These are phyloP conservation scores for Cynoglossus semilaevis DNA, from an alignment of 2,113 vertebrate species.

Conservation along the genomic window DNA sequence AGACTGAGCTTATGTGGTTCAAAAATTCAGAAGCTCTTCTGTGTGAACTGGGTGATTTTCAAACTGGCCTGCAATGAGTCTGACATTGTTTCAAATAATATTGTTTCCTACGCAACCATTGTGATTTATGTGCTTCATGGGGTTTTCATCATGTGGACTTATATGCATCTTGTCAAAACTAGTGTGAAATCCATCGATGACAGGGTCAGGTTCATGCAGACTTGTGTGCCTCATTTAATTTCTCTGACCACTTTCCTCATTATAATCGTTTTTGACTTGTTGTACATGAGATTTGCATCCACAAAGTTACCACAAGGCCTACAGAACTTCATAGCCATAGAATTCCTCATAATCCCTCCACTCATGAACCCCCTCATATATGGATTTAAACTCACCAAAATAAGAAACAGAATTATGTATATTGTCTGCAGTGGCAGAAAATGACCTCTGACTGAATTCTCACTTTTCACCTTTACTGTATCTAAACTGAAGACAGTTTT, in stretches of 20 bases:
- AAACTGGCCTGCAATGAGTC: constrained; percentile 29
- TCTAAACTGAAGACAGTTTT: too few species aligned
- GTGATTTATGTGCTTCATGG: constrained; percentile 23
- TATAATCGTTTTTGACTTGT: constrained; percentile 34
- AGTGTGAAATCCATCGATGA: constrained; percentile 27
- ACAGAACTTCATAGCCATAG: constrained; percentile 46
- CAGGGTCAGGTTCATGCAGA: constrained; percentile 51
- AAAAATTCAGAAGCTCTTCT: constrained; percentile 24
- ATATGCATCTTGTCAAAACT: constrained; percentile 30
- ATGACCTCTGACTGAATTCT: neutral
- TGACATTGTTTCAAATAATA: neutral
- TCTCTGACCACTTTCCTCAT: constrained; percentile 28
- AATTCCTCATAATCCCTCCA: constrained; percentile 46
- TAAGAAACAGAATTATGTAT: constrained; percentile 29
- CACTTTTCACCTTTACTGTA: too few species aligned
- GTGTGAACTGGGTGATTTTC: constrained; percentile 47
- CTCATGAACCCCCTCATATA: constrained; percentile 49
- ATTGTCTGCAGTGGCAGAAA: neutral
- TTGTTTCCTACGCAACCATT: constrained; percentile 14
- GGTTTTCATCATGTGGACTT: constrained; percentile 51
- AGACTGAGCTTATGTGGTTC: constrained; percentile 19
- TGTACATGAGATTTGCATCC: constrained; percentile 41
- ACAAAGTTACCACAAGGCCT: constrained; percentile 30
- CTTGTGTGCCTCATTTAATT: constrained; percentile 49
- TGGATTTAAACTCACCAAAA: constrained; percentile 51